Evolutionary conservation across 2,113 vertebrate species (phyloP).

Genomic region (Hemiscyllium ocellatum): DNA sequence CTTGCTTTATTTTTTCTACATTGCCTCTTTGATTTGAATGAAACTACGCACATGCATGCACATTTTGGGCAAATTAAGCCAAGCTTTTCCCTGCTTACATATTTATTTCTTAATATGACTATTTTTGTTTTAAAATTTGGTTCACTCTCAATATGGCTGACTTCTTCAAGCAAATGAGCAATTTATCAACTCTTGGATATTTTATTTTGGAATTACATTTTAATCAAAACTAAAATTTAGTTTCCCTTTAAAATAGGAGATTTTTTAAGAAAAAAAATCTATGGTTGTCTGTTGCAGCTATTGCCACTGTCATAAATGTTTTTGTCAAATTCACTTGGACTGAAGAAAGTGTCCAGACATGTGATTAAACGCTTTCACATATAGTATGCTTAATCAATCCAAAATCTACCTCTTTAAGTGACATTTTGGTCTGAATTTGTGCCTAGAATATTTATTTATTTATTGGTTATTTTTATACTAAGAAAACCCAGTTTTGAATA

Average conservation of each 20-base stretch:
- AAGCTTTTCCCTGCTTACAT: neutral
- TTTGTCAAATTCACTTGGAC: constrained; percentile 29
- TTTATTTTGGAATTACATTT: constrained; percentile 69
- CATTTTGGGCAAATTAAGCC: neutral
- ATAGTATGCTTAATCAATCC: constrained; percentile 15
- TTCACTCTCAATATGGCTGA: constrained; percentile 67
- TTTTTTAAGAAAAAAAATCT: constrained; percentile 45
- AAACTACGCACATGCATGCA: neutral
- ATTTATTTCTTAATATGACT: neutral
- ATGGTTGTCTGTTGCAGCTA: constrained; percentile 39
- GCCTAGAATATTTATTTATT: constrained; percentile 16
- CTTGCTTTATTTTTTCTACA: neutral
- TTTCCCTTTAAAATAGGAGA: constrained; percentile 52
- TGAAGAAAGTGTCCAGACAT: constrained; percentile 11
- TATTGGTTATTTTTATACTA: neutral
- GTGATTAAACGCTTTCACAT: constrained; percentile 30
- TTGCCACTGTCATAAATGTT: constrained; percentile 16
- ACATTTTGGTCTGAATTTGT: constrained; percentile 18
- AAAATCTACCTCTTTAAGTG: neutral
- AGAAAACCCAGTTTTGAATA: neutral
- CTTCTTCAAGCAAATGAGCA: constrained; percentile 72
- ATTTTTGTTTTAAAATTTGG: neutral
- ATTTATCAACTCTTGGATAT: constrained; percentile 64
- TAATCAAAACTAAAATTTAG: constrained; percentile 49
- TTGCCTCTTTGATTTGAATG: neutral